These are phyloP conservation scores for Etia nguti DNA, from an alignment of 2,113 vertebrate species.

Conservation along the genomic window DNA sequence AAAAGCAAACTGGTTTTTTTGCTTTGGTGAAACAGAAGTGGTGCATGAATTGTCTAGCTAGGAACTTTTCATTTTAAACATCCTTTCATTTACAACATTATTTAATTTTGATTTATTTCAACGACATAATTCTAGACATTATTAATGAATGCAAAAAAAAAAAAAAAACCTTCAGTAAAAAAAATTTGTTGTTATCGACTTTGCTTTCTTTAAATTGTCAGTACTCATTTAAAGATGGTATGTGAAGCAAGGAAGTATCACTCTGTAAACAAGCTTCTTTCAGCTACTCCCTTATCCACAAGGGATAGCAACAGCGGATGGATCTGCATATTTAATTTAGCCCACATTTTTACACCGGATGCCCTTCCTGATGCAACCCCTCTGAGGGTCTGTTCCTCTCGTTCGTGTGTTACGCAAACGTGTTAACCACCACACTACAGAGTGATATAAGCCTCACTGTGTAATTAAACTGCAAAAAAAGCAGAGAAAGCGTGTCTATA, in stretches of 20 bases:
- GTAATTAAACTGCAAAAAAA: neutral
- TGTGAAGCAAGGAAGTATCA: neutral
- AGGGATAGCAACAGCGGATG: neutral
- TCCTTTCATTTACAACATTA: neutral
- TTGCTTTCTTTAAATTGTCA: neutral
- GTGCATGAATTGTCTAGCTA: neutral
- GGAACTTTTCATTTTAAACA: neutral
- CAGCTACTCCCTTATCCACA: neutral
- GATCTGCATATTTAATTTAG: neutral
- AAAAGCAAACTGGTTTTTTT: neutral
- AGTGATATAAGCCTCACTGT: neutral
- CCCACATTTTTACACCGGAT: neutral
- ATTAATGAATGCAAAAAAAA: neutral
- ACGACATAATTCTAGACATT: neutral
- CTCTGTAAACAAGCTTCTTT: neutral
- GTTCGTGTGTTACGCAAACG: neutral
- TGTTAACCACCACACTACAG: neutral
- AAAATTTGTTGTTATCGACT: neutral
- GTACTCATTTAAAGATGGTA: neutral
- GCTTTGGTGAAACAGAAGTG: neutral
- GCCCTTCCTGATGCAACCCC: neutral
- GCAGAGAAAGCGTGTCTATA: neutral
- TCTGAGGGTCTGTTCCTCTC: neutral
- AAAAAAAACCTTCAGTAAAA: neutral
- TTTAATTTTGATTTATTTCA: neutral